Percentiles rank a stretch among this genome's conserved stretches.
These are phyloP conservation scores for Neopipo cinnamomea DNA, from an alignment of 2,113 vertebrate genomes.

Conservation along the genomic window DNA sequence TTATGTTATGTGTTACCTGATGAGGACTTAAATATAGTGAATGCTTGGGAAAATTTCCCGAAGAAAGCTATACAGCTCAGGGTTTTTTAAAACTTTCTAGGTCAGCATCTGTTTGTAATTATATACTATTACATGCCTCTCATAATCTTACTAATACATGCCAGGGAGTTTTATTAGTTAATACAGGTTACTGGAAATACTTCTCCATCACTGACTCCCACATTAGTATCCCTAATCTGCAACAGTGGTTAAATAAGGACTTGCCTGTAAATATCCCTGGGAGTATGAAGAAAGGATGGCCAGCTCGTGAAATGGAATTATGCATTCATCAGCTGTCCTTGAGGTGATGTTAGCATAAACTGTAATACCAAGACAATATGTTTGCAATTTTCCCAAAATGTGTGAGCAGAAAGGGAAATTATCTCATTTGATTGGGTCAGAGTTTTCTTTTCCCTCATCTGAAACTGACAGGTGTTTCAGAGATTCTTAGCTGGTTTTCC, in stretches of 20 bases:
- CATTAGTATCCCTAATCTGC: not conserved
- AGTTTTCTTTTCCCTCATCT: not conserved
- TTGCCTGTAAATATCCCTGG: not conserved
- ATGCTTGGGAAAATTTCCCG: not conserved
- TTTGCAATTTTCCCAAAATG: not conserved
- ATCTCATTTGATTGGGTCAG: not conserved
- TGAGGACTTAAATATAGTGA: not conserved
- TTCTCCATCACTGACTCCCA: not conserved
- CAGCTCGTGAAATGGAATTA: not conserved
- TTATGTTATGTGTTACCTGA: rapidly evolving
- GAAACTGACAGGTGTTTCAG: not conserved
- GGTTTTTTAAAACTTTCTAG: not conserved
- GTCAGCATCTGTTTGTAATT: not conserved
- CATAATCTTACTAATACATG: not conserved
- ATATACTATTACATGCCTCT: not conserved
- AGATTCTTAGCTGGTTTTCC: not conserved
- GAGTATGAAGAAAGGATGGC: not conserved
- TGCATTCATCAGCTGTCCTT: not conserved
- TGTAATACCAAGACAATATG: not conserved
- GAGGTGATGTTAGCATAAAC: not conserved
- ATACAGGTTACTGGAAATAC: not conserved
- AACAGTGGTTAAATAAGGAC: not conserved
- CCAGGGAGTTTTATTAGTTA: not conserved
- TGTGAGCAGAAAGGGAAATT: not conserved
- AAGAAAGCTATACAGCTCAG: not conserved